phyloP scores from a whole-genome alignment of 2,113 vertebrate genomes.

The Microtus oregoni region DNA sequence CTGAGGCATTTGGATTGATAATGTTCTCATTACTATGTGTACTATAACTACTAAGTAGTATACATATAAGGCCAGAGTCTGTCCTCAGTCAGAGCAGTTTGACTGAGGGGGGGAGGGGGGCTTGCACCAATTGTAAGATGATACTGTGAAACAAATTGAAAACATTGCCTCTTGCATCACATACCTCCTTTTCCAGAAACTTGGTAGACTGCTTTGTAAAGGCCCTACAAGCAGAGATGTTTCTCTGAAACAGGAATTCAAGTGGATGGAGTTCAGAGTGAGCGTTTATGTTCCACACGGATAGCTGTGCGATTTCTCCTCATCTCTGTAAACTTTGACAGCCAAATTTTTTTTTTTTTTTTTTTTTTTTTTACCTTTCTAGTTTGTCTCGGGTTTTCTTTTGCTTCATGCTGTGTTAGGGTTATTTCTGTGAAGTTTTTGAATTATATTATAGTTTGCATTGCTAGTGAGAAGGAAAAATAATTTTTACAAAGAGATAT shows the following conservation, averaged over 20 bases:
- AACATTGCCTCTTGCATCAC: conserved; percentile 86
- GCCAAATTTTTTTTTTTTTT: conserved; percentile 49
- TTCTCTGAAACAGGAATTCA: conserved; percentile 74
- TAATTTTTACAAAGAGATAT: conserved; percentile 77
- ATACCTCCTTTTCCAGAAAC: conserved; percentile 89
- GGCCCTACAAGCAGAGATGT: conserved; percentile 58
- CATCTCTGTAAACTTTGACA: conserved; percentile 66
- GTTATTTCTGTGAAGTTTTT: conserved; percentile 89
- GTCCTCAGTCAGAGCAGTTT: conserved; percentile 63
- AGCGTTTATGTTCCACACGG: conserved; percentile 67
- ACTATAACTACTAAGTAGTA: conserved; percentile 75
- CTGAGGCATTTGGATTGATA: conserved; percentile 75
- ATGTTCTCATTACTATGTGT: conserved; percentile 77
- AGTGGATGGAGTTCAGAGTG: conserved; percentile 70
- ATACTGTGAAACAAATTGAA: conserved; percentile 88
- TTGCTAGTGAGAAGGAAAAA: conserved; percentile 73
- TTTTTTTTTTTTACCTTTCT: background rate
- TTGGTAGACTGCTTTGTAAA: conserved; percentile 83
- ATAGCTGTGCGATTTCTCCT: conserved; percentile 66
- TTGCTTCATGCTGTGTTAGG: conserved; percentile 84
- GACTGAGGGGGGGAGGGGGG: too few relatives aligned
- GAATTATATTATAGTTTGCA: conserved; percentile 86
- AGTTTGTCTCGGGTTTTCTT: conserved; percentile 83
- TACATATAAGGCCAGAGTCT: conserved; percentile 68
- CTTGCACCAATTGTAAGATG: conserved; percentile 84